Percentiles rank a stretch among this genome's conserved stretches.
phyloP scores from a whole-genome alignment of 2,888 invertebrate genomes.

The Zelleria hepariella region DNA sequence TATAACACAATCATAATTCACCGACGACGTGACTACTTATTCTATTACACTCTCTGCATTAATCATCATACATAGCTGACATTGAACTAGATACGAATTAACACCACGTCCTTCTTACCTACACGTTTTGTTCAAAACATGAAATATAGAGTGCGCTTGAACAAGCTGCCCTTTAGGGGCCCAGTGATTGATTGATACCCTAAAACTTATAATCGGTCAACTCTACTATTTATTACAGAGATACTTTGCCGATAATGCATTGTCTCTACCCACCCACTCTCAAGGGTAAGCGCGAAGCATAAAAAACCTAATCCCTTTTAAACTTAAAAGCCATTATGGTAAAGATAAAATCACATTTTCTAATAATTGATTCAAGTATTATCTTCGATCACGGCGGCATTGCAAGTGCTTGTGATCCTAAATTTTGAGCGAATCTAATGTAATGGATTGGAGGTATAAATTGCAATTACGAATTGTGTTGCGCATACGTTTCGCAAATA shows the following conservation, averaged over 20 bases:
- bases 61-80: background rate
- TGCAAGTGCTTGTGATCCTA: too few relatives aligned
- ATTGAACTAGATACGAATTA: background rate
- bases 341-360: too few relatives aligned
- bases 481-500: background rate
- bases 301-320: too few relatives aligned
- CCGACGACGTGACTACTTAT: background rate
- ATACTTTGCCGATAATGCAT: background rate
- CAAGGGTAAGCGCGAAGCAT: background rate
- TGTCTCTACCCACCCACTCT: background rate
- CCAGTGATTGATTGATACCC: background rate
- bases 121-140: background rate
- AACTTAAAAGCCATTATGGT: too few relatives aligned
- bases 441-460: background rate
- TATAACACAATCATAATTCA: background rate
- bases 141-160: background rate
- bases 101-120: background rate
- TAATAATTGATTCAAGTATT: too few relatives aligned
- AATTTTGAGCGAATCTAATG: background rate
- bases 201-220: background rate
- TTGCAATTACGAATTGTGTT: background rate
- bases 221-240: background rate
- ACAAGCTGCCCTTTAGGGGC: background rate
- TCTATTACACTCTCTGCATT: background rate
- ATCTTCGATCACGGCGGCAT: too few relatives aligned